phyloP scores from a whole-genome alignment of 2,797 vertebrate genomes.

The Galaxias olidus region DNA sequence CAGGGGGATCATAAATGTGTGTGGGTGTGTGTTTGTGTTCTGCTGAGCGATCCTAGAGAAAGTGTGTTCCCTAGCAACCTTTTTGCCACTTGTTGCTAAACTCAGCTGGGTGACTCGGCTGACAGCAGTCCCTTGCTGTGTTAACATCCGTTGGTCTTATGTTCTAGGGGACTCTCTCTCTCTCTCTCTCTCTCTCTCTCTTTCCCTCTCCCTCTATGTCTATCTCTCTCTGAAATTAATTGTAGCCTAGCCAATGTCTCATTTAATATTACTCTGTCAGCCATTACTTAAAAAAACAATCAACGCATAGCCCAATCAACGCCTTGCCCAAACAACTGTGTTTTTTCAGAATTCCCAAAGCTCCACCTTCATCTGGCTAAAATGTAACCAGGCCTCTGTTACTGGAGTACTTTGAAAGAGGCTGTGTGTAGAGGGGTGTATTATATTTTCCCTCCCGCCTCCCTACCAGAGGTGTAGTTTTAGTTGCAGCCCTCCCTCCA shows the following conservation, averaged over 20 bases:
- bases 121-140: not conserved
- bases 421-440: too few relatives aligned
- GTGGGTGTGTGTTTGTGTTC: conserved; percentile 9
- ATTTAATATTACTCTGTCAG: too few relatives aligned
- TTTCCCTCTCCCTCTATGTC: not conserved
- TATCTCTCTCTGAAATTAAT: too few relatives aligned
- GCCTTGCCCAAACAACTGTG: conserved; percentile 51
- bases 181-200: conserved; percentile 43
- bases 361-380: conserved; percentile 36
- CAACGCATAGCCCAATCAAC: conserved; percentile 25
- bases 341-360: conserved; percentile 49
- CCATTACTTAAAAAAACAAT: too few relatives aligned
- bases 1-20: conserved; percentile 15
- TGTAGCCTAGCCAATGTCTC: too few relatives aligned
- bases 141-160: not conserved
- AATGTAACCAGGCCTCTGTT: conserved; percentile 60
- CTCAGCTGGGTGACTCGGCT: conserved; percentile 4
- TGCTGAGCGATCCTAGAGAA: conserved; percentile 23
- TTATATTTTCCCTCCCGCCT: conserved; percentile 15
- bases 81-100: conserved; percentile 43
- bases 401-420: too few relatives aligned
- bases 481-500: conserved; percentile 2
- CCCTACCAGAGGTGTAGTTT: conserved; percentile 9
- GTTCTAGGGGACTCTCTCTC: conserved; percentile 19
- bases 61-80: conserved; percentile 46